These are phyloP conservation scores for Characodon lateralis DNA, from an alignment of 2,797 vertebrate species.

Conservation along the genomic window DNA sequence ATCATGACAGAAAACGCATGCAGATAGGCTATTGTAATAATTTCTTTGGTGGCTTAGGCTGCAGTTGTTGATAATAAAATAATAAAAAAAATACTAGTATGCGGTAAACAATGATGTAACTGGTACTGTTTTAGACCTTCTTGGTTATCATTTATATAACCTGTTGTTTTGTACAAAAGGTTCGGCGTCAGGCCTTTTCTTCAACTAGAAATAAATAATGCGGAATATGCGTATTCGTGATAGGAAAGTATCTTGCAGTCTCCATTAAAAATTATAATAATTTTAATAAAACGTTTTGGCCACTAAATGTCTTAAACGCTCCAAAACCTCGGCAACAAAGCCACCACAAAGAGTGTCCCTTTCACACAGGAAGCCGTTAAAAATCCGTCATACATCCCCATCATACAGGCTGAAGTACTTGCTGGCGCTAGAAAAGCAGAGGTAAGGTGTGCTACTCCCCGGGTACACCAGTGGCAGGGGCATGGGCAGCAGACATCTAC, in stretches of 20 bases:
- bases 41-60: slow-evolving; percentile 83
- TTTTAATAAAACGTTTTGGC: slow-evolving; percentile 20
- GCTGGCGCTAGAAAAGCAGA: slow-evolving; percentile 86
- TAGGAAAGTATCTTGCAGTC: slow-evolving; percentile 55
- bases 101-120: slow-evolving; percentile 55
- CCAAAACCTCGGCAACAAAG: slow-evolving; percentile 53
- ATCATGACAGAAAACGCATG: slow-evolving; percentile 79
- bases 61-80: slow-evolving; percentile 59
- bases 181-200: slow-evolving; percentile 37
- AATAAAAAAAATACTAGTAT: slow-evolving; percentile 62
- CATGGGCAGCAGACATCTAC: slow-evolving; percentile 86
- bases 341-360: slow-evolving; percentile 52
- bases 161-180: slow-evolving; percentile 42
- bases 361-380: slow-evolving; percentile 1
- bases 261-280: neutral
- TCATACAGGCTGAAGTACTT: slow-evolving; percentile 88
- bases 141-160: slow-evolving; percentile 43
- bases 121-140: slow-evolving; percentile 54
- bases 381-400: slow-evolving; percentile 83
- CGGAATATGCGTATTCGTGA: slow-evolving; percentile 64
- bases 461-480: slow-evolving; percentile 87
- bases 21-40: slow-evolving; percentile 72
- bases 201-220: slow-evolving; percentile 77
- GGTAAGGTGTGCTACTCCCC: slow-evolving; percentile 85
- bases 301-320: slow-evolving; percentile 58